Percentiles rank a stretch among this genome's conserved stretches.
Conservation (phyloP, 2,113 vertebrate genomes). For the Tachysurus fulvidraco region DNA sequence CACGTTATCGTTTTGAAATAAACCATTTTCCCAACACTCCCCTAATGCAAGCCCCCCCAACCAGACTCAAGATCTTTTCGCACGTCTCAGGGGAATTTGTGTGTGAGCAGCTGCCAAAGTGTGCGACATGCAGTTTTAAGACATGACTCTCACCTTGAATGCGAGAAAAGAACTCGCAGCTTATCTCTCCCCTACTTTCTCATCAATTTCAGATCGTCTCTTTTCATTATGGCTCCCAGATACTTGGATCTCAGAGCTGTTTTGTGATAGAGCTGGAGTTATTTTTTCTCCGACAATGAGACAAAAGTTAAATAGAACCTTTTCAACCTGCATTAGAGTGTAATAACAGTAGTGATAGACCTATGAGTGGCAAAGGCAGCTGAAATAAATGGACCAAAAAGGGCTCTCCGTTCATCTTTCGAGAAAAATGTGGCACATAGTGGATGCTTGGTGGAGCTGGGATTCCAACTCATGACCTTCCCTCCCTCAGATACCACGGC, state of each 20-base stretch:
- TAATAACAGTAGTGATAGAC: constrained; percentile 8
- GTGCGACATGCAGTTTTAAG: constrained; percentile 16
- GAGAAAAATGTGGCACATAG: neutral
- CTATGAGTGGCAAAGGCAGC: neutral
- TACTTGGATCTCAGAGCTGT: neutral
- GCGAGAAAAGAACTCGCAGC: constrained; percentile 35
- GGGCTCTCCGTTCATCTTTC: neutral
- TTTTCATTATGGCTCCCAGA: constrained; percentile 24
- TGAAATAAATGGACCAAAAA: neutral
- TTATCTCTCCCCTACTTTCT: constrained; percentile 33
- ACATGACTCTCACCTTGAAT: constrained; percentile 41
- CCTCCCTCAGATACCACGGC: too few relatives aligned
- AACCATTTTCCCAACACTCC: constrained; percentile 23
- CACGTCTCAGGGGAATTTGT: neutral
- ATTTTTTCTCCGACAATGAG: neutral
- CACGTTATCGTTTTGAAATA: constrained; percentile 23
- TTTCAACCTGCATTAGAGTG: neutral
- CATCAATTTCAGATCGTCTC: constrained; percentile 34
- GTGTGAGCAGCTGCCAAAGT: constrained; percentile 24
- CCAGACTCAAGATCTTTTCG: constrained; percentile 16
- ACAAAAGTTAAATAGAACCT: constrained; percentile 11
- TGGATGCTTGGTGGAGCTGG: too few relatives aligned
- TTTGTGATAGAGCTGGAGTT: constrained; percentile 15
- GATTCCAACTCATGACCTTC: too few relatives aligned
- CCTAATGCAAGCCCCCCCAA: constrained; percentile 14